A percentile compares a stretch with the other conserved stretches of the same genome.
These are phyloP conservation scores for Hypothenemus hampei DNA, from an alignment of 1,140 invertebrate genomes.

Conservation along the genomic window DNA sequence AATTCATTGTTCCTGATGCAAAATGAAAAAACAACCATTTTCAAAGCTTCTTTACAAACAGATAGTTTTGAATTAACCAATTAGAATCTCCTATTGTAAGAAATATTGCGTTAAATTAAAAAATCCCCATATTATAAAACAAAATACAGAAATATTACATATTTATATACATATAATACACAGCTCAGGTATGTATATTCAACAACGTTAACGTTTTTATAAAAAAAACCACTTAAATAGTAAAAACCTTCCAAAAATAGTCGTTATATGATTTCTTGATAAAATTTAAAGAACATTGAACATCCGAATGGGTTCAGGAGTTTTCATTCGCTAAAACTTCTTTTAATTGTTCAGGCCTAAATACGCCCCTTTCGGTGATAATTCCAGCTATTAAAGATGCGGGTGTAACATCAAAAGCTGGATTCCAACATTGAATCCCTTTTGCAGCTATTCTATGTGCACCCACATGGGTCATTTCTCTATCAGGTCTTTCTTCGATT, in stretches of 20 bases:
- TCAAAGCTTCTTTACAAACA: too few relatives aligned
- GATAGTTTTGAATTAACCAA: too few relatives aligned
- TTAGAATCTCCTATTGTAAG: too few relatives aligned
- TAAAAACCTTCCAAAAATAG: conserved; percentile 31
- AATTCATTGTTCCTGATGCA: too few relatives aligned
- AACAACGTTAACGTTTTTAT: neutral
- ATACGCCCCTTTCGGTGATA: conserved; percentile 91
- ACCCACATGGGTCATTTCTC: conserved; percentile 86
- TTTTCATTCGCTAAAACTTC: conserved; percentile 23
- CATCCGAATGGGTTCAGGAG: too few relatives aligned
- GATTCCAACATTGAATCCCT: conserved; percentile 96
- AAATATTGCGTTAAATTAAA: too few relatives aligned
- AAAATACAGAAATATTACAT: too few relatives aligned
- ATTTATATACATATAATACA: too few relatives aligned
- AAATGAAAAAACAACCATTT: too few relatives aligned
- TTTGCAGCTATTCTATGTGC: conserved; percentile 78
- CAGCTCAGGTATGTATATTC: too few relatives aligned
- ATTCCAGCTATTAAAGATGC: conserved; percentile 89
- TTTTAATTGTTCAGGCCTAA: conserved; percentile 42
- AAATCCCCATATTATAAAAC: too few relatives aligned
- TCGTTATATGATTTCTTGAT: conserved; percentile 14
- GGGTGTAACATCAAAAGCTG: conserved; percentile 98
- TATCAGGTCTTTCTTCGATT: conserved; percentile 88
- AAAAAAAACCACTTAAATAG: conserved; percentile 16
- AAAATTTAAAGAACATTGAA: conserved; percentile 15